Evolutionary conservation across 2,113 vertebrate genomes (phyloP), one percentile per base, ranked within the genome.

Genomic region (Phyllostomus discolor): DNA sequence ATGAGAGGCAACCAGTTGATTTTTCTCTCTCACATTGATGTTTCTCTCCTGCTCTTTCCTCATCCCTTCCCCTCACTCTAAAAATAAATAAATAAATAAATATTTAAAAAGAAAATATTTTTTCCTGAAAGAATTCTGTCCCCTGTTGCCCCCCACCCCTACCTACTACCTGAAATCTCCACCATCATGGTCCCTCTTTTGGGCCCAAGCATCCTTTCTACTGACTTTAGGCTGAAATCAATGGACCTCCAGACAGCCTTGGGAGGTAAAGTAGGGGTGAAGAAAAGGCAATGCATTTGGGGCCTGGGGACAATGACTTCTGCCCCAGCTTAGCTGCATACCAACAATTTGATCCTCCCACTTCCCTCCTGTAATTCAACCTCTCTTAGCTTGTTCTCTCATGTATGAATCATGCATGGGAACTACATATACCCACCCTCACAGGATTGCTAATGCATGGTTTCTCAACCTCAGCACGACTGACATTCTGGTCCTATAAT

Each of bases 371-470:
- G 12, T 12, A 28, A 26, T 26, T n/a, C 33, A 24, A 41, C n/a
- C 75, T 67, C 54, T 87, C 54, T 87, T 41, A 41, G 8, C 69
- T 48, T 80, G 62, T 57, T 59, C 70, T 28, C 70, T 82, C 43
- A 24, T 67, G 54, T 41, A 31, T 24, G 35, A 78, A 43, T 9
- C 10, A 9, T 24, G 12, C 8, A 20, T 50, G 48, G 75, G 41
- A 89, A 33, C 22, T 0, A 33, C 19, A 11, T 28, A 62, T 19
- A 11, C n/a, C 10, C 9, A 28, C 3, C 20, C 22, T 35, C 28
- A 26, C 2, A 24, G 57, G 41, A 17, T 1, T 35, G 22, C 8
- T 46, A n/a, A 26, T n/a, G 16, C 15, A 11, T 1, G 0, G 24
- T 72, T 73, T 80, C 70, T 81, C 22, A 48, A 1, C 33, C 41